Evolutionary conservation across 1,140 invertebrate species (phyloP).

Genomic region (silkworm (Bombyx mori)): DNA sequence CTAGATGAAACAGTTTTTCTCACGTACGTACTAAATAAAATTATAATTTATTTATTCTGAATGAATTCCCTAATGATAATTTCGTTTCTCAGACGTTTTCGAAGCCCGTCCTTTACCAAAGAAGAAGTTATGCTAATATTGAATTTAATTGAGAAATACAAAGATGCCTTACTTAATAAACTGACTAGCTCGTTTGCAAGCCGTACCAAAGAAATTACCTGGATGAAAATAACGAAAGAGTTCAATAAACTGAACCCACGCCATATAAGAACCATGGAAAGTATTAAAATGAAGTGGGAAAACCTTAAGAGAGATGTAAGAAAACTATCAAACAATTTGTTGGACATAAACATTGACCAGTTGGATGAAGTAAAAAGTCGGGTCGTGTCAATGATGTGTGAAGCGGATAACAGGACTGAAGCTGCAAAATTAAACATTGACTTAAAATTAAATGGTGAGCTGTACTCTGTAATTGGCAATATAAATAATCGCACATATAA

Average conservation of each 20-base stretch:
- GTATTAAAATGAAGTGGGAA: slow-evolving; percentile 55
- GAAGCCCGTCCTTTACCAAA: slow-evolving; percentile 38
- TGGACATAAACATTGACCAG: slow-evolving; percentile 25
- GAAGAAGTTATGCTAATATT: slow-evolving; percentile 41
- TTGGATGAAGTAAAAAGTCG: slow-evolving; percentile 30
- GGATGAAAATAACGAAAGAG: slow-evolving; percentile 41
- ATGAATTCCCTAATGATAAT: background rate
- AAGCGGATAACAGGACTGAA: slow-evolving; percentile 24
- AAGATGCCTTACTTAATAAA: slow-evolving; percentile 46
- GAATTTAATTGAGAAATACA: slow-evolving; percentile 42
- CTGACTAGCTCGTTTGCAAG: slow-evolving; percentile 28
- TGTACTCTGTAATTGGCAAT: background rate
- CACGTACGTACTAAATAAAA: too few species aligned
- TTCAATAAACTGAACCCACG: slow-evolving; percentile 42
- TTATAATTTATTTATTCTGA: background rate
- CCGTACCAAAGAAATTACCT: slow-evolving; percentile 42
- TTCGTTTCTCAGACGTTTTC: slow-evolving; percentile 20
- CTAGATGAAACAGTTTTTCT: slow-evolving; percentile 3
- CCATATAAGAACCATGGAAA: slow-evolving; percentile 31
- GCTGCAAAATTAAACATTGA: slow-evolving; percentile 13
- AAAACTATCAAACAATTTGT: slow-evolving; percentile 38
- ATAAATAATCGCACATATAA: too few species aligned
- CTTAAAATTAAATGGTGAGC: slow-evolving; percentile 28
- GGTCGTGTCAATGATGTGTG: slow-evolving; percentile 35
- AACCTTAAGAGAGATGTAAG: slow-evolving; percentile 48